Conservation (phyloP, 2,888 invertebrate species). For the Drosophila ochracea region DNA sequence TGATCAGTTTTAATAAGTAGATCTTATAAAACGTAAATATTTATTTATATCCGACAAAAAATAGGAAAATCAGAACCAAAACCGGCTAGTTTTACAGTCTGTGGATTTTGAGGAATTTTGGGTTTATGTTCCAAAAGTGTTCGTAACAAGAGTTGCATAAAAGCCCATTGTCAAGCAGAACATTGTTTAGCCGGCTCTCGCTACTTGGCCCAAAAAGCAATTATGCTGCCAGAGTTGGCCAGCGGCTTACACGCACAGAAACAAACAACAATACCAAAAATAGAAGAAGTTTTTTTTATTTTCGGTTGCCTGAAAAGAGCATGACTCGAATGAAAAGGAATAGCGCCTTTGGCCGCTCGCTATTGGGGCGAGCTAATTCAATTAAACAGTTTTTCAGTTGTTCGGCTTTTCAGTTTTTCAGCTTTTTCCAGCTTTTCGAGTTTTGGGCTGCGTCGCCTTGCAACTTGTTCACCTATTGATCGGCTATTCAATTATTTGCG, state of each 20-base stretch:
- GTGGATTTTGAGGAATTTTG: background rate
- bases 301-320: background rate
- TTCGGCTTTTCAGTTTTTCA: constrained; percentile 3
- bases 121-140: background rate
- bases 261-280: background rate
- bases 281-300: background rate
- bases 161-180: background rate
- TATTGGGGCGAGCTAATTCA: constrained; percentile 62
- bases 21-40: background rate
- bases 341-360: constrained; percentile 2
- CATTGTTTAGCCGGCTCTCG: background rate
- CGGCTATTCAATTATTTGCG: constrained; percentile 73
- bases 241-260: background rate
- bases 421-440: constrained; percentile 28
- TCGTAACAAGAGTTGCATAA: background rate
- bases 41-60: background rate
- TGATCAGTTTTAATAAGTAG: background rate
- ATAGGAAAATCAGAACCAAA: background rate
- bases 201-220: constrained; percentile 34
- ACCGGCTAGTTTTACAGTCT: too few species aligned
- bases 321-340: background rate
- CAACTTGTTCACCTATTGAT: constrained; percentile 75
- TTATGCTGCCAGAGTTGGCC: constrained; percentile 9
- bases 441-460: constrained; percentile 11
- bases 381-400: constrained; percentile 51